Base-by-base conservation (phyloP, 2,113 vertebrate species). In the Bombycilla garrulus region DNA sequence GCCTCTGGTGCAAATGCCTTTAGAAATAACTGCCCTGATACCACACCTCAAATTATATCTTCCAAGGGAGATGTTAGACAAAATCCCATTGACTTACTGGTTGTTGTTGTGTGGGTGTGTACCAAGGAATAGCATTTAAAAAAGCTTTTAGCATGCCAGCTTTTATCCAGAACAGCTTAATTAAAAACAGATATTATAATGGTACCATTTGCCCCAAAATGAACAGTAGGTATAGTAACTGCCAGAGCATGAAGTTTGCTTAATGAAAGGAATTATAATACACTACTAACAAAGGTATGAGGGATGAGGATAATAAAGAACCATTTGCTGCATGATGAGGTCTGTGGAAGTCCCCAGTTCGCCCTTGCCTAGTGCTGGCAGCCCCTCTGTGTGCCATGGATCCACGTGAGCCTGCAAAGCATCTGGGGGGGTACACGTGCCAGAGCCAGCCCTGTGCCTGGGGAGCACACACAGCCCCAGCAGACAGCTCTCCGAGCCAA, bases 181-280 rank as follows among this genome's bases (percentile, higher is more conserved):
- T 96, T 95, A 96, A 96, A 96, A 86, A 51, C 67, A 81, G 79
- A 45, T 93, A 81, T 71, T 93, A 45, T 64, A 95, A 90, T 11
- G 78, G 76, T 33, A 88, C 69, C 36, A 48, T 81, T 96, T 93
- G 40, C 65, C 88, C 90, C 80, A 56, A 78, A 94, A 78, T 38
- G 82, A 96, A 94, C 86, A 93, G 86, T 74, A 94, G 90, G 67
- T 71, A 66, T 61, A 79, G 69, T 6, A 15, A 81, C 51, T 13
- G 12, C 89, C 45, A 74, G 70, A 53, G 66, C 65, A 65, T 79
- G 87, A 73, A 86, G 58, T 82, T 73, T 86, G 79, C 67, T 70
- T 88, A 92, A 94, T 92, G 77, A 92, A 94, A 93, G 76, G 70
- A 92, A 86, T 93, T 93, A 74, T 76, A 90, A 67, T 42, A 79